Conservation (phyloP, 2,888 invertebrate genomes). For the Willowsia nigromaculata region DNA sequence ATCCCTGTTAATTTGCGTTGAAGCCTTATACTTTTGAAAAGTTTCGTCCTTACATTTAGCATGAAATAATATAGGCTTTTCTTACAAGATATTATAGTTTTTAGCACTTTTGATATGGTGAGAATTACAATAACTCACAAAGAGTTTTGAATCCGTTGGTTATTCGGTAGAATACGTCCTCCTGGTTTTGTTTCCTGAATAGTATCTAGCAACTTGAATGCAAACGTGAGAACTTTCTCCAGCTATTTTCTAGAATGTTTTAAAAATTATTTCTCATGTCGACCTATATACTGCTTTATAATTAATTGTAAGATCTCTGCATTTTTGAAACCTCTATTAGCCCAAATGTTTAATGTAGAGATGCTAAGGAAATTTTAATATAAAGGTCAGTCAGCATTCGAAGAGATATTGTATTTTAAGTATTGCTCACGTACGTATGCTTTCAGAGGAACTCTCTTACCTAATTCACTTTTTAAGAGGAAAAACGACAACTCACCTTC, state of each 20-base stretch:
- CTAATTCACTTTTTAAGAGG: not conserved
- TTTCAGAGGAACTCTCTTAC: not conserved
- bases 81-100: not conserved
- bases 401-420: conserved; percentile 13
- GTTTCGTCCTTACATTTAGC: not conserved
- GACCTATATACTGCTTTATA: no score
- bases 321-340: not conserved
- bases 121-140: conserved; percentile 37
- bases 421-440: conserved; percentile 23
- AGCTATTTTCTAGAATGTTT: no score
- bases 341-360: not conserved
- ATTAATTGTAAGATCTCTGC: not conserved
- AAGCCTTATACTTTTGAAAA: conserved; percentile 12
- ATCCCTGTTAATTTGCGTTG: conserved; percentile 12
- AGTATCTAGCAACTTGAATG: not conserved
- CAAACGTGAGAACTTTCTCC: no score
- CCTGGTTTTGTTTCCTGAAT: not conserved
- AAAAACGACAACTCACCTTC: not conserved
- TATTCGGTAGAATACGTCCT: not conserved
- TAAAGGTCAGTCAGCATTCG: conserved; percentile 10
- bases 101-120: conserved; percentile 64
- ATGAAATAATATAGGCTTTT: conserved; percentile 3
- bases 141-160: conserved; percentile 44
- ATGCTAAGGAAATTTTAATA: not conserved
- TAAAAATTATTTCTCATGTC: no score